Conservation (phyloP, 2,888 invertebrate species). For the Craniophora ligustri region DNA sequence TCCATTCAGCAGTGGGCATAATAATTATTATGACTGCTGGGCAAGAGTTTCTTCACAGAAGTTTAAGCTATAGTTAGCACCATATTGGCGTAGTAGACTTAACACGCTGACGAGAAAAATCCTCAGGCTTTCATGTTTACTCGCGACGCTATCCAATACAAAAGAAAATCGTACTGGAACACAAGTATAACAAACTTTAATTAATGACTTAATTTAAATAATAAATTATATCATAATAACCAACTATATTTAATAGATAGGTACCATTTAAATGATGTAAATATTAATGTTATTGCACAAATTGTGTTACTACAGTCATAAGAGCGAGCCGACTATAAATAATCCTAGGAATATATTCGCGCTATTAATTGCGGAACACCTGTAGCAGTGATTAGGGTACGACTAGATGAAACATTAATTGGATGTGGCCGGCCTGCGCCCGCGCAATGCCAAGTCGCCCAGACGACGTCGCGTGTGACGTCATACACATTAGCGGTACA, state of each 20-base stretch:
- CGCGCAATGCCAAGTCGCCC: constrained; percentile 51
- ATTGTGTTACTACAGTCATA: constrained; percentile 24
- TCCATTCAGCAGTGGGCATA: too few relatives aligned
- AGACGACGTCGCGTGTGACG: constrained; percentile 29
- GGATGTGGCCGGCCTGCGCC: constrained; percentile 58
- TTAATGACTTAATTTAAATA: too few relatives aligned
- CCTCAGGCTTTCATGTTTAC: too few relatives aligned
- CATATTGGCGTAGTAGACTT: too few relatives aligned
- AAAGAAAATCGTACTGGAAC: too few relatives aligned
- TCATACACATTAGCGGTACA: constrained; percentile 28
- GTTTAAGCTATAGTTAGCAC: too few relatives aligned
- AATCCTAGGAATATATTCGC: constrained; percentile 51
- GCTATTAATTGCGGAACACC: constrained; percentile 73
- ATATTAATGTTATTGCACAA: constrained; percentile 21
- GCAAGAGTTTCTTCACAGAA: too few relatives aligned
- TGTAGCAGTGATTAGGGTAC: constrained; percentile 64
- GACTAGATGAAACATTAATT: constrained; percentile 67
- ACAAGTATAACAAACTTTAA: too few relatives aligned
- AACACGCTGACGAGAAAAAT: too few relatives aligned
- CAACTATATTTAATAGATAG: constrained; percentile 8
- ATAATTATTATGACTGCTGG: too few relatives aligned
- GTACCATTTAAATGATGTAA: too few relatives aligned
- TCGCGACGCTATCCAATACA: too few relatives aligned
- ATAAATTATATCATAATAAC: neutral
- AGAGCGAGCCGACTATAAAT: constrained; percentile 44